Conservation (phyloP, 1,140 invertebrate species). For the Drosophila sucinea region DNA sequence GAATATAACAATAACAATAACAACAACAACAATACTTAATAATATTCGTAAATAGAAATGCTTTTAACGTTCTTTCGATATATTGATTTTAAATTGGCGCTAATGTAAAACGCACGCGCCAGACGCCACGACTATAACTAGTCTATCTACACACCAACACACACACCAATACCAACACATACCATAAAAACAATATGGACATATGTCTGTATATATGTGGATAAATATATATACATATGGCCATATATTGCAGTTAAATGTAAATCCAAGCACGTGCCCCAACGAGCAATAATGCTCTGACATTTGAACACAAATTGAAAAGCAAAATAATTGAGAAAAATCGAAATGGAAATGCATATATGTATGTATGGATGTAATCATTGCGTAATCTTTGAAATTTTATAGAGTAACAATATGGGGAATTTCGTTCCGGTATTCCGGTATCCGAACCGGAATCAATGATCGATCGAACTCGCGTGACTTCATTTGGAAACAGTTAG, state of each 20-base stretch:
- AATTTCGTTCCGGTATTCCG: no score
- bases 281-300: neutral
- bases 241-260: conserved; percentile 4
- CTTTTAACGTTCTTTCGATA: conserved; percentile 16
- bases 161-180: neutral
- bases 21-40: neutral
- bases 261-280: conserved; percentile 21
- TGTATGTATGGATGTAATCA: no score
- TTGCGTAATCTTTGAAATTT: no score
- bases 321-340: neutral
- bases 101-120: conserved; percentile 44
- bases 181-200: neutral
- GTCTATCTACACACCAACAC: neutral
- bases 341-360: neutral
- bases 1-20: conserved; percentile 21
- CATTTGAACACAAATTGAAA: neutral
- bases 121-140: conserved; percentile 22
- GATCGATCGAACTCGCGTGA: no score
- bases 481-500: no score
- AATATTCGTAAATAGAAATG: neutral
- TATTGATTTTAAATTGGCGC: conserved; percentile 24
- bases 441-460: no score
- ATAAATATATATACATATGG: neutral
- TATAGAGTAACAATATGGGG: no score
- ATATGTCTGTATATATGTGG: neutral